Evolutionary conservation across 2,797 vertebrate species (phyloP).

Genomic region (Lagodon rhomboides): DNA sequence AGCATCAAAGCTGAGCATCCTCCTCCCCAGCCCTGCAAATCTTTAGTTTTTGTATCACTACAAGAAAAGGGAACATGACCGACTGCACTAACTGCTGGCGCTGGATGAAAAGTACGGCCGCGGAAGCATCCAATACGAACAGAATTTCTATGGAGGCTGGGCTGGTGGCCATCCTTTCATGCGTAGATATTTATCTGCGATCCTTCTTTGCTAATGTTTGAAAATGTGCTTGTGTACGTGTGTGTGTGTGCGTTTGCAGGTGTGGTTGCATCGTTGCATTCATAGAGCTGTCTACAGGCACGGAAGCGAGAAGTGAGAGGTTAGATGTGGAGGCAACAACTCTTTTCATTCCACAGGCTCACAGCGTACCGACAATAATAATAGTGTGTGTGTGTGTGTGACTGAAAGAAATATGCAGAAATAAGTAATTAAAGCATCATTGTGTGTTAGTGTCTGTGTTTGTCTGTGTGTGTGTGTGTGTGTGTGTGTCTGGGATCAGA

Average conservation of each 20-base stretch:
- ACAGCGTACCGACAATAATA: constrained; percentile 17
- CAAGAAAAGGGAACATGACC: neutral
- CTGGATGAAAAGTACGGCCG: neutral
- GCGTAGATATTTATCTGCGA: neutral
- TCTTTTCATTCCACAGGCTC: constrained; percentile 22
- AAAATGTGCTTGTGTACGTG: neutral
- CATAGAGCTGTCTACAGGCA: constrained; percentile 24
- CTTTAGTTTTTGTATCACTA: neutral
- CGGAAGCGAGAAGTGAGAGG: constrained; percentile 41
- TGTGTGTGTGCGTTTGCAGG: neutral
- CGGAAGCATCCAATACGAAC: neutral
- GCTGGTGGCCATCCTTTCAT: neutral
- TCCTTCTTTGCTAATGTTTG: neutral
- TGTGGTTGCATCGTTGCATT: neutral
- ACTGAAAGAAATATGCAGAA: constrained; percentile 6
- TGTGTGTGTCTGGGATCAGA: constrained; percentile 9
- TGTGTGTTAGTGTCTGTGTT: neutral
- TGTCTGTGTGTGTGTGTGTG: constrained; percentile 4
- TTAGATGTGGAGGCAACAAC: constrained; percentile 30
- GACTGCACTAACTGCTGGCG: fast-evolving
- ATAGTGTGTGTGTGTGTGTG: constrained; percentile 3
- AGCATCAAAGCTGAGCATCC: neutral
- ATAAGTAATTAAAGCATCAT: constrained; percentile 31
- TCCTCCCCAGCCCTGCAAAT: neutral
- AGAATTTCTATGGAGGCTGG: neutral